Base-by-base conservation (phyloP, 2,888 invertebrate genomes). In the Sthenelais limicola region DNA sequence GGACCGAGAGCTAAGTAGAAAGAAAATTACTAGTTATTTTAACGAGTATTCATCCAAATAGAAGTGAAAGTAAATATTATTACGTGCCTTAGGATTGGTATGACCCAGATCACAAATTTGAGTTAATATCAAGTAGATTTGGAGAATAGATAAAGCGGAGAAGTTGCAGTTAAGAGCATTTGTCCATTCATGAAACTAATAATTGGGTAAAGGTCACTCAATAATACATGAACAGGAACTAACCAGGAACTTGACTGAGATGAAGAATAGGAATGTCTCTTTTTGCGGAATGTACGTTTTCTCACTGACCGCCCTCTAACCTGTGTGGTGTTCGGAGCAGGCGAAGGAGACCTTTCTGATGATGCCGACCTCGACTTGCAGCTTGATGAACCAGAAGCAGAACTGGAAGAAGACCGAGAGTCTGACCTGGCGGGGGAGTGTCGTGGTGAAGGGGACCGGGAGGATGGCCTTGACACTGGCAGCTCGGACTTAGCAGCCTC, bases 181-280 rank as follows among this genome's bases (percentile, higher is more conserved):
- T n/a, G n/a, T n/a, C n/a, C n/a, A n/a, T n/a, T n/a, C n/a, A n/a
- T n/a, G n/a, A n/a, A n/a, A n/a, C n/a, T n/a, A n/a, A n/a, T n/a
- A n/a, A n/a, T n/a, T n/a, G n/a, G n/a, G n/a, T n/a, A n/a, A n/a
- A n/a, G n/a, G n/a, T n/a, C n/a, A n/a, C n/a, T n/a, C n/a, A n/a
- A 51, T 51, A 24, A 12, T n/a, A n/a, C n/a, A n/a, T n/a, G n/a
- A n/a, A n/a, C n/a, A n/a, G n/a, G n/a, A 5, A 51, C 68, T 52
- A n/a, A 73, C 71, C 67, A 67, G 12, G 71, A 73, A 33, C 71
- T 52, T 21, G 68, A 72, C 18, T 66, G 48, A 9, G 70, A 70
- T 18, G 52, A 70, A 0, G 70, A 70, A 43, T 70, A 70, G 54
- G 70, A 70, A 7, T 54, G 52, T 12, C 70, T n/a, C 30, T 54